phyloP scores from a whole-genome alignment of 2,797 vertebrate species.

The Bovichtus variegatus region DNA sequence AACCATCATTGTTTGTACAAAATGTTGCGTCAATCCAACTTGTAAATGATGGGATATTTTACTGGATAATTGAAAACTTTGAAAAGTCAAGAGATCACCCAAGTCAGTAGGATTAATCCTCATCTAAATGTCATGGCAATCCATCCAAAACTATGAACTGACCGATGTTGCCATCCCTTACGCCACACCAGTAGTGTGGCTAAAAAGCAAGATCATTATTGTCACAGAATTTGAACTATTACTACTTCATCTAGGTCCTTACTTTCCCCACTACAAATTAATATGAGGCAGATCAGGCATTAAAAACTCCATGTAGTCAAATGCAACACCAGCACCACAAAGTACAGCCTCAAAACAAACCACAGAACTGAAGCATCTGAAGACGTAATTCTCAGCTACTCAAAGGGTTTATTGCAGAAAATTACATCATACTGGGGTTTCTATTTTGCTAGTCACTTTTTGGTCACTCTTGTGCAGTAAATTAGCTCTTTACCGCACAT shows the following conservation, averaged over 20 bases:
- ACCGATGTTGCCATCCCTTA: too few relatives aligned
- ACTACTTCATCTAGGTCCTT: not conserved
- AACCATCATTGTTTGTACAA: too few relatives aligned
- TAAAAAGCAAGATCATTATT: too few relatives aligned
- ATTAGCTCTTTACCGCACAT: not conserved
- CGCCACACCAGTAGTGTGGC: too few relatives aligned
- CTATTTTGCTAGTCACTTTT: not conserved
- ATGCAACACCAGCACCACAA: not conserved
- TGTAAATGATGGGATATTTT: too few relatives aligned
- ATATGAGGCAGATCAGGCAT: not conserved
- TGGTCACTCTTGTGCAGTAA: not conserved
- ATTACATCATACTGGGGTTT: not conserved
- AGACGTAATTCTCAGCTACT: not conserved
- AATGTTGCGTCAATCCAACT: too few relatives aligned
- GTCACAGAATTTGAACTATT: too few relatives aligned
- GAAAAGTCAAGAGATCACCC: too few relatives aligned
- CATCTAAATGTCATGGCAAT: too few relatives aligned
- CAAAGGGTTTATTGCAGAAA: not conserved
- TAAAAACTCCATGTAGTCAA: not conserved
- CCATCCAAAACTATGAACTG: too few relatives aligned
- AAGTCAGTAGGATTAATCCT: too few relatives aligned
- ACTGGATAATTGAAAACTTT: too few relatives aligned
- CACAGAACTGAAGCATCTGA: not conserved
- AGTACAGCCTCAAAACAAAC: not conserved
- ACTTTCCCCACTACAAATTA: not conserved